Conservation (phyloP, 2,888 invertebrate genomes). For the Drosophila paranaensis region DNA sequence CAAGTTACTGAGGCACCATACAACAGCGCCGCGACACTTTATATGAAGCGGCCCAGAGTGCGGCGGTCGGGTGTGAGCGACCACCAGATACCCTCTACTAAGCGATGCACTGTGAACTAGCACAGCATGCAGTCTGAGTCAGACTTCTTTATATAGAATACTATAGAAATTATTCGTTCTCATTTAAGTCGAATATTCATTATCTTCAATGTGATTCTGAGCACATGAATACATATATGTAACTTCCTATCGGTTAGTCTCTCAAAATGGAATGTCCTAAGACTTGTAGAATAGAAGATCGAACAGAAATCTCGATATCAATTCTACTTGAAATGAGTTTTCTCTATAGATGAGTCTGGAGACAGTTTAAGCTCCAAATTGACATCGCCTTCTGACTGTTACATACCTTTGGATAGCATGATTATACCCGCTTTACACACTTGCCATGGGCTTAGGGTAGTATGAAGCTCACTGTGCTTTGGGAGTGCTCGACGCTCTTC, state of each 20-base stretch:
- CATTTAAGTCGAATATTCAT: not conserved
- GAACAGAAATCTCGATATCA: too few relatives aligned
- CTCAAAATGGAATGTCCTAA: too few relatives aligned
- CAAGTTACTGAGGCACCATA: slow-evolving; percentile 61
- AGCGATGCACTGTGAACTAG: not conserved
- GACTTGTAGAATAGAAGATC: too few relatives aligned
- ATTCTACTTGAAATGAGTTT: too few relatives aligned
- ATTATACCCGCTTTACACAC: not conserved
- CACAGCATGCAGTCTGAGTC: not conserved
- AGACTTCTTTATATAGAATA: too few relatives aligned
- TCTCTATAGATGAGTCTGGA: too few relatives aligned
- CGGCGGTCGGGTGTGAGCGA: not conserved
- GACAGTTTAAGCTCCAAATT: too few relatives aligned
- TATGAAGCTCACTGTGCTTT: slow-evolving; percentile 30
- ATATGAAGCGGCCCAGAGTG: slow-evolving; percentile 10
- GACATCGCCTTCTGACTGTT: not conserved
- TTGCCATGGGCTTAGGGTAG: not conserved
- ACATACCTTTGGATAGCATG: not conserved
- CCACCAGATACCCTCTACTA: not conserved
- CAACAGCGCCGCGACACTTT: slow-evolving; percentile 40
- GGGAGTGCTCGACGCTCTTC: slow-evolving; percentile 4
- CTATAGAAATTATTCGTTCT: not conserved
- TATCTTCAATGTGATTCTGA: not conserved
- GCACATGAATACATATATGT: not conserved
- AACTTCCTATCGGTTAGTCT: not conserved